Percentiles rank a stretch among this genome's conserved stretches.
Evolutionary conservation across 1,140 invertebrate species (phyloP).

Genomic region (Pseudomyrmex cubaensis): DNA sequence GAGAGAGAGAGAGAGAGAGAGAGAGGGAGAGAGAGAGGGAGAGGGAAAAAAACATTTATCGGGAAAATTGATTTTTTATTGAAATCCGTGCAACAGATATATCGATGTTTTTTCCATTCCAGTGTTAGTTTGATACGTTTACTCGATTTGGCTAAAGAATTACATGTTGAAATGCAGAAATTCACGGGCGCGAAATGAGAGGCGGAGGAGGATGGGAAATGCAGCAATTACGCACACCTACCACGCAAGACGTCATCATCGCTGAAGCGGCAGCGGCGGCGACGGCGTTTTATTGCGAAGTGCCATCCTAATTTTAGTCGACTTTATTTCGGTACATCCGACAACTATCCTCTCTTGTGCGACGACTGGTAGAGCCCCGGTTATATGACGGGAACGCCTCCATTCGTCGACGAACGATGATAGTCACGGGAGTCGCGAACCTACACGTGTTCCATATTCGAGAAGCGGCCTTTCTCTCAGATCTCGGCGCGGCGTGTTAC

Average conservation of each 20-base stretch:
- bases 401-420: slow-evolving; percentile 61
- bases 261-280: slow-evolving; percentile 54
- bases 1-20: neutral
- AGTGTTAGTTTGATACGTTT: neutral
- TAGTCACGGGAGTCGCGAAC: slow-evolving; percentile 74
- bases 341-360: slow-evolving; percentile 65
- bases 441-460: slow-evolving; percentile 80
- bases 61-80: neutral
- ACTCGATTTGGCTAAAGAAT: neutral
- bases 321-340: slow-evolving; percentile 74
- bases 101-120: neutral
- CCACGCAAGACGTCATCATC: slow-evolving; percentile 54
- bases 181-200: neutral
- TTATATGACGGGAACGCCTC: slow-evolving; percentile 34
- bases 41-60: neutral
- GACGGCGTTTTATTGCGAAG: slow-evolving; percentile 70
- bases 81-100: neutral
- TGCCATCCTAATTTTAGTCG: slow-evolving; percentile 73
- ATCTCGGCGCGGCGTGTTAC: slow-evolving; percentile 81
- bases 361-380: slow-evolving; percentile 19
- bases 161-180: slow-evolving; percentile 1
- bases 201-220: neutral
- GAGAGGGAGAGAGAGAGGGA: neutral
- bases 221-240: slow-evolving; percentile 64
- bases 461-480: slow-evolving; percentile 76